A percentile compares a stretch with the other conserved stretches of the same genome.
Evolutionary conservation across 2,888 invertebrate genomes (phyloP).

Genomic region (Lymantria monacha): DNA sequence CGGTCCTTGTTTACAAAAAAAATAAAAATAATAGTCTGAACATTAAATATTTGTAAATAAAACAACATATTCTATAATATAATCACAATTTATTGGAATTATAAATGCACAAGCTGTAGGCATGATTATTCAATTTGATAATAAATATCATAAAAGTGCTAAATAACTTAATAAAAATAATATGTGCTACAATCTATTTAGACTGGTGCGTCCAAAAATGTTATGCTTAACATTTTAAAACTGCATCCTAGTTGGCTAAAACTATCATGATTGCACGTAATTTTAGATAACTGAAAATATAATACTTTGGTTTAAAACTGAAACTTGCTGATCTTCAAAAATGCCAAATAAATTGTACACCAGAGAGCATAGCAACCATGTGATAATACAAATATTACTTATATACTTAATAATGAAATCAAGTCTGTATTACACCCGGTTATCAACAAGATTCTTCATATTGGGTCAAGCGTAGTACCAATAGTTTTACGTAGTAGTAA

Average conservation of each 20-base stretch:
- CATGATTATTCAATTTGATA: conserved; percentile 68
- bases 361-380: conserved; percentile 43
- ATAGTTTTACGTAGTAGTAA: conserved; percentile 1
- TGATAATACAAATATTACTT: conserved; percentile 25
- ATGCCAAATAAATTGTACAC: conserved; percentile 26
- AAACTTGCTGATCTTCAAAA: conserved; percentile 21
- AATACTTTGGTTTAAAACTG: conserved; percentile 36
- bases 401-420: conserved; percentile 23
- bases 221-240: conserved; percentile 49
- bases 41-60: conserved; percentile 35
- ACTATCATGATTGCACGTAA: conserved; percentile 24
- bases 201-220: conserved; percentile 74
- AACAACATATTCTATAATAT: conserved; percentile 49
- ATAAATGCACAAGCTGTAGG: conserved; percentile 77
- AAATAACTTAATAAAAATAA: conserved; percentile 65
- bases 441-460: conserved; percentile 20
- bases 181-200: conserved; percentile 65
- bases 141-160: conserved; percentile 75
- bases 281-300: conserved; percentile 37
- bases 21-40: no score
- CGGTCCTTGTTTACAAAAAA: no score
- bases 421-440: conserved; percentile 27
- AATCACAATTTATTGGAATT: conserved; percentile 80
- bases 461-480: conserved; percentile 1
- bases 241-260: conserved; percentile 38